Conservation (phyloP, 2,888 invertebrate species). For the Acrocyrtus sp. region DNA sequence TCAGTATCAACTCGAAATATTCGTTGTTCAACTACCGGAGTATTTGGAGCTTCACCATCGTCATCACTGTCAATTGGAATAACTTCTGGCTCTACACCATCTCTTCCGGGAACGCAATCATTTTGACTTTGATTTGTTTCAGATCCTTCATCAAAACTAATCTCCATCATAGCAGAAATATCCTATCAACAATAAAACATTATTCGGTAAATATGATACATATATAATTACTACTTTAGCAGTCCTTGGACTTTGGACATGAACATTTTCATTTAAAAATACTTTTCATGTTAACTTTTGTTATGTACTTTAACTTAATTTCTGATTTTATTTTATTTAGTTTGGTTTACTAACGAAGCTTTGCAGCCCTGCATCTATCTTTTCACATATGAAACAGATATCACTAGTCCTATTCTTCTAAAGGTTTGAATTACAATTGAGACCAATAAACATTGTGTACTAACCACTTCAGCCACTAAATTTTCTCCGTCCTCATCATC, state of each 20-base stretch:
- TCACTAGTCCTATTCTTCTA: neutral
- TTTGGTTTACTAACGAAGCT: too few species aligned
- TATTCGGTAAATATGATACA: too few species aligned
- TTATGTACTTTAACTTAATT: neutral
- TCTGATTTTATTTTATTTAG: too few species aligned
- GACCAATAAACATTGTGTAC: neutral
- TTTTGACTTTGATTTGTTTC: slow-evolving; percentile 12
- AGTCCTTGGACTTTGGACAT: too few species aligned
- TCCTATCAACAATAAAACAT: slow-evolving; percentile 13
- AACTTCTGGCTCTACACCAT: slow-evolving; percentile 29
- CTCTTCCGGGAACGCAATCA: neutral
- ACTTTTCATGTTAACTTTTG: neutral
- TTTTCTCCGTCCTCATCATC: slow-evolving; percentile 30
- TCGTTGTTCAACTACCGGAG: neutral
- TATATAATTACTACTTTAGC: too few species aligned
- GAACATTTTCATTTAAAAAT: neutral
- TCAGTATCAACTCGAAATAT: slow-evolving; percentile 35
- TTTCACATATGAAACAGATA: neutral
- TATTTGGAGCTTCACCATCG: slow-evolving; percentile 1
- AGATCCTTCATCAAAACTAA: slow-evolving; percentile 44
- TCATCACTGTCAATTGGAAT: slow-evolving; percentile 31
- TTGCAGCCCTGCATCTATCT: too few species aligned
- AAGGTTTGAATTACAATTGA: neutral
- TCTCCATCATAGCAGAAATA: slow-evolving; percentile 48
- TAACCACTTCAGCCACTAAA: slow-evolving; percentile 39